Conservation (phyloP, 2,888 invertebrate species). For the Eilema griseolum region DNA sequence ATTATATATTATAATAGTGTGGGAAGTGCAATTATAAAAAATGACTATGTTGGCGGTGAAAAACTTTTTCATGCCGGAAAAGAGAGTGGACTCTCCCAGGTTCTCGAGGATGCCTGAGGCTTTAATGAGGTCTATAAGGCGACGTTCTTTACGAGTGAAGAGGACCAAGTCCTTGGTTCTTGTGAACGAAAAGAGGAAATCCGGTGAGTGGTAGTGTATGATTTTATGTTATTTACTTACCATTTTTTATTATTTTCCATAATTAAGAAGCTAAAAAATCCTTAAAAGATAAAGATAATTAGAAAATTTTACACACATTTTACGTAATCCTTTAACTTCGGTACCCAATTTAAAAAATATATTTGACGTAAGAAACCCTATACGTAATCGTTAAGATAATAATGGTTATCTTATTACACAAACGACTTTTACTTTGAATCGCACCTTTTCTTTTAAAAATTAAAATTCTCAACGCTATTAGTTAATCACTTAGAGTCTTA, state of each 20-base stretch:
- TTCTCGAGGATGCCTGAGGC: slow-evolving; percentile 91
- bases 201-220: slow-evolving; percentile 90
- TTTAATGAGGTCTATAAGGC: slow-evolving; percentile 90
- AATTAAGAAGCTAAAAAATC: neutral
- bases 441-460: slow-evolving; percentile 24
- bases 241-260: slow-evolving; percentile 5
- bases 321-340: neutral
- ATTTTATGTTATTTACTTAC: slow-evolving; percentile 22
- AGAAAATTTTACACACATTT: neutral
- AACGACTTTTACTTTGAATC: slow-evolving; percentile 29
- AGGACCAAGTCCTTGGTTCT: slow-evolving; percentile 91
- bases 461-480: slow-evolving; percentile 29
- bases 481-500: slow-evolving; percentile 4
- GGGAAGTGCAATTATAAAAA: slow-evolving; percentile 36
- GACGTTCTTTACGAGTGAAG: slow-evolving; percentile 91
- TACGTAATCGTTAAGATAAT: slow-evolving; percentile 23
- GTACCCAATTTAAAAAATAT: neutral
- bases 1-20: slow-evolving; percentile 33
- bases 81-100: slow-evolving; percentile 86
- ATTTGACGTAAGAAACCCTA: slow-evolving; percentile 5
- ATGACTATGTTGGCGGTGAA: slow-evolving; percentile 90
- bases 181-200: slow-evolving; percentile 92
- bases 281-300: neutral
- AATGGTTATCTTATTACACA: slow-evolving; percentile 17
- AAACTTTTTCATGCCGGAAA: slow-evolving; percentile 91